A percentile compares a stretch with the other conserved stretches of the same genome.
phyloP scores from a whole-genome alignment of 2,113 vertebrate species.

The Equus quagga region DNA sequence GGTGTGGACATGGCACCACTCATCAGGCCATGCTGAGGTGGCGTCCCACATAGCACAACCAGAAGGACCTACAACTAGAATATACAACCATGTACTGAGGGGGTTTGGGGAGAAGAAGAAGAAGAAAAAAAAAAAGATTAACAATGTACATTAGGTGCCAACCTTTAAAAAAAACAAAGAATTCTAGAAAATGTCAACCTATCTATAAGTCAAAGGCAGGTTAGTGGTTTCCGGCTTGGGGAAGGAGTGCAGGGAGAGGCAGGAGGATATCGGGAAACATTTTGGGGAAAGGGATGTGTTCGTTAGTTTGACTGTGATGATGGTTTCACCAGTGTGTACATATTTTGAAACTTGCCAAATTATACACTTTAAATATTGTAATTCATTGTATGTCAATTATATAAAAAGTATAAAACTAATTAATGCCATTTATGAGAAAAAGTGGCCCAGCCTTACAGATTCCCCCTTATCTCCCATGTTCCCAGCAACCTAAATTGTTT shows the following conservation, averaged over 20 bases:
- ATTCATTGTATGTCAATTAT: background rate
- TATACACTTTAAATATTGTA: background rate
- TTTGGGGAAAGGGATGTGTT: background rate
- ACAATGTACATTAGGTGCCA: too few species aligned
- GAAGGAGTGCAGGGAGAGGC: background rate
- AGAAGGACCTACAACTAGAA: too few species aligned
- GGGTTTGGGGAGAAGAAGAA: too few species aligned
- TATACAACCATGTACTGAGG: too few species aligned
- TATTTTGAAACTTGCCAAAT: conserved; percentile 32
- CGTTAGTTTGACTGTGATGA: background rate
- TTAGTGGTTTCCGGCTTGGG: background rate
- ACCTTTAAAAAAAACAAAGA: background rate
- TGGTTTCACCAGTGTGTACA: background rate
- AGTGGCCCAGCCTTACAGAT: background rate
- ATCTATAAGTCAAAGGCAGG: background rate
- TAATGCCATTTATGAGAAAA: conserved; percentile 3
- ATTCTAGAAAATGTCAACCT: background rate
- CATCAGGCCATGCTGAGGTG: too few species aligned
- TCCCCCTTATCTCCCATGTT: background rate
- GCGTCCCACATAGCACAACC: too few species aligned
- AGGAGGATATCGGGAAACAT: background rate
- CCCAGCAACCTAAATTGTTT: background rate
- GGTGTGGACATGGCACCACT: too few species aligned
- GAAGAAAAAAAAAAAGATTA: too few species aligned
- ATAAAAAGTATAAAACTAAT: conserved; percentile 10